A percentile compares a stretch with the other conserved stretches of the same genome.
Conservation (phyloP, 2,797 vertebrate genomes). For the Mus spretus region DNA sequence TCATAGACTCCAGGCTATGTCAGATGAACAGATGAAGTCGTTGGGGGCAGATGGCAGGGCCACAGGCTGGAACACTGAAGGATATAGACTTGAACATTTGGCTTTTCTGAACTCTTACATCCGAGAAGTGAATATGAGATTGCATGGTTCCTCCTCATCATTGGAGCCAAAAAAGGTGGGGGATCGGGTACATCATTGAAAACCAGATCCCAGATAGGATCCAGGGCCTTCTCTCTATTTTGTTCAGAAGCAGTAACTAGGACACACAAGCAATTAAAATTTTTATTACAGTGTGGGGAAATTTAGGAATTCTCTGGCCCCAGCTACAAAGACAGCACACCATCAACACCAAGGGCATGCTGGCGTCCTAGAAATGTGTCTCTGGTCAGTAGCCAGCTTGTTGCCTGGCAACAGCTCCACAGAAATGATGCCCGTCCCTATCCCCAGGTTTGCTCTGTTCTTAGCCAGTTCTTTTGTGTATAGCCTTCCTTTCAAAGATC, state of each 20-base stretch:
- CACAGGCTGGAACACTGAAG: not conserved
- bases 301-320: not conserved
- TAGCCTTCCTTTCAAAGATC: not conserved
- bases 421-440: not conserved
- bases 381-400: not conserved
- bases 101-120: not conserved
- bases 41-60: not conserved
- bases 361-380: not conserved
- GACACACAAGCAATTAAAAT: constrained; percentile 46
- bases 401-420: constrained; percentile 1
- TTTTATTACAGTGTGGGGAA: constrained; percentile 1
- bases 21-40: not conserved
- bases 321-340: not conserved
- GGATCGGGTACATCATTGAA: not conserved
- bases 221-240: constrained; percentile 8
- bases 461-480: not conserved
- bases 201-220: not conserved
- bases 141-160: not conserved
- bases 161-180: not conserved
- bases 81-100: not conserved
- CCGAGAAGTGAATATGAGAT: not conserved
- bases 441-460: not conserved
- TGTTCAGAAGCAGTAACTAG: not conserved
- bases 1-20: not conserved
- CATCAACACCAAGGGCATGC: not conserved